These are phyloP conservation scores for Oceanodroma tethys DNA, from an alignment of 2,113 vertebrate species.

Conservation along the genomic window DNA sequence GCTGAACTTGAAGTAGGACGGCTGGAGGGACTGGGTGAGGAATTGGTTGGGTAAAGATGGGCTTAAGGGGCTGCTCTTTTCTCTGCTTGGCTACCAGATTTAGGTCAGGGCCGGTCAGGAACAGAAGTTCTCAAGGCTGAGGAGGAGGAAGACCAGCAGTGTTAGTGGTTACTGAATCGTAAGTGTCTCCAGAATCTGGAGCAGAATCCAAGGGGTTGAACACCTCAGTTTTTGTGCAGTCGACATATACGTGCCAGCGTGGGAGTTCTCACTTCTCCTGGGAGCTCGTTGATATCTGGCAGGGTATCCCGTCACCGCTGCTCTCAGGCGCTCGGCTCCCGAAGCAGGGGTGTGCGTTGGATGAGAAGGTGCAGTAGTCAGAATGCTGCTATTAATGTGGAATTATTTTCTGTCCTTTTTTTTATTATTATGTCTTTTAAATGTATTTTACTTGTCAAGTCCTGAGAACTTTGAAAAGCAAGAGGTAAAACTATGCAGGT, in stretches of 20 bases:
- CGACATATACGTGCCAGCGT: background rate
- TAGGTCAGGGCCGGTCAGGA: background rate
- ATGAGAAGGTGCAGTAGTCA: background rate
- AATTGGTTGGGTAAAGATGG: background rate
- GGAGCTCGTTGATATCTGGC: background rate
- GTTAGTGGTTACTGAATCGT: background rate
- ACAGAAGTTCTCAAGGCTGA: background rate
- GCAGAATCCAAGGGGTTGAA: background rate
- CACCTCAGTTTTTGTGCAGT: background rate
- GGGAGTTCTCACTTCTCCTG: background rate
- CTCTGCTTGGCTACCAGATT: background rate
- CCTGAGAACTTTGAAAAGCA: background rate
- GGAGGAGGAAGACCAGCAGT: background rate
- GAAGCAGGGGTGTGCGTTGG: background rate
- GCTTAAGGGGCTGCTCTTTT: background rate
- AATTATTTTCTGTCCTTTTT: background rate
- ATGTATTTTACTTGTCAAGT: background rate
- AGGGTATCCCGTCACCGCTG: rapidly evolving
- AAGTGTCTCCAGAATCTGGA: background rate
- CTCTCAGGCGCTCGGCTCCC: background rate
- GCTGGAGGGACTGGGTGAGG: background rate
- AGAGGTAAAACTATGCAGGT: background rate
- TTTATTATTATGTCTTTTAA: background rate
- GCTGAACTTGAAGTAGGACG: background rate
- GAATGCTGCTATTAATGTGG: background rate